Base-by-base conservation (phyloP, 2,888 invertebrate genomes). In the Aricia artaxerxes region DNA sequence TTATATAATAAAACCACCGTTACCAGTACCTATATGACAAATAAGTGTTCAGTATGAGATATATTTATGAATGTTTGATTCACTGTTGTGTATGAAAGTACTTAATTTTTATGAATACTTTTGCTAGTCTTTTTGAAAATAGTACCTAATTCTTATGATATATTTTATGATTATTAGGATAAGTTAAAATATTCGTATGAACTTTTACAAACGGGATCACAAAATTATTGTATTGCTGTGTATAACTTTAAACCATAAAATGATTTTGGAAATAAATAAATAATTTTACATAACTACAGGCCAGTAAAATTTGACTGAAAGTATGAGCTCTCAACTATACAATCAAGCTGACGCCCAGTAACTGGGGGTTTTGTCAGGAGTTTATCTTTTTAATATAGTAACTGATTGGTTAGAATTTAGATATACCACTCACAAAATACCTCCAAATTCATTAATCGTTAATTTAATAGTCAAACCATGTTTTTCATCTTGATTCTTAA, bases 61-160 rank as follows among this genome's bases (percentile, higher is more conserved):
- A 69, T 69, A 13, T 69, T 69, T 69, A 69, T 69, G 69, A 69
- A 69, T 69, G 69, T 69, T 69, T 35, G 31, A 13, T 69, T 69
- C 16, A 57, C 4, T 69, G 35, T 35, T 35, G 4, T 53, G 31
- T 78, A 24, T 38, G 6, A n/a, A 69, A 69, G 73, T 75, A 75
- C 49, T 75, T 75, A 75, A 75, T 24, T 75, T 49, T 49, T 75
- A 49, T 75, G 35, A 38, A 69, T 69, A 49, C 16, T 31, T 49
- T 49, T 75, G 75, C 75, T 75, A 75, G 75, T 75, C 75, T 44
- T 49, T 44, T 75, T 49, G n/a, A 75, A 24, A 75, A 24, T 49
- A 75, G 44, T 75, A 75, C 35, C 35, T 69, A 38, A 35, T 38
- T 69, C 9, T 69, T 69, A 31, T 11, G 31, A 69, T 69, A 69